These are phyloP conservation scores for Luscinia luscinia DNA, from an alignment of 2,797 vertebrate species.

Conservation along the genomic window DNA sequence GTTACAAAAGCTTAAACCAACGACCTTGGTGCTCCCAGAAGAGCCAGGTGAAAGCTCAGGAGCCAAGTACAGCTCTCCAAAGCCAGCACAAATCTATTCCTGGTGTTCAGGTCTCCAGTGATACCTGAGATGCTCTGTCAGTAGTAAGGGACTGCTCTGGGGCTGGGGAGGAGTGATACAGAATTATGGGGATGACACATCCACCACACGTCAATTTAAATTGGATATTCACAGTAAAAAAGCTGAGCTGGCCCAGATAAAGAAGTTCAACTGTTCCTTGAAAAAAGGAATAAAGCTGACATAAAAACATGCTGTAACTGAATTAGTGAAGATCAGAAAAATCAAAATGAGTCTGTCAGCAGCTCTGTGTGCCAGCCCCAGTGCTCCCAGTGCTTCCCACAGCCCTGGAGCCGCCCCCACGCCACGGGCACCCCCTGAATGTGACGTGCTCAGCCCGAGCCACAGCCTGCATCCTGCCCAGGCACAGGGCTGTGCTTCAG, in stretches of 20 bases:
- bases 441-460: not conserved
- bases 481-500: not conserved
- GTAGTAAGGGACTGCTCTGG: not conserved
- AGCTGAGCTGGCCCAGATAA: not conserved
- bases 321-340: not conserved
- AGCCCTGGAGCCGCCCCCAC: not conserved
- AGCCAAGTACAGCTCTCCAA: not conserved
- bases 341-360: accelerated
- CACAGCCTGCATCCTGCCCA: not conserved
- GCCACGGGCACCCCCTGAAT: accelerated
- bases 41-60: not conserved
- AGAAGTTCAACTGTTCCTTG: not conserved
- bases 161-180: not conserved
- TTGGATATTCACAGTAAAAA: not conserved
- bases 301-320: accelerated
- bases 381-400: accelerated
- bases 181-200: not conserved
- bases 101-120: not conserved
- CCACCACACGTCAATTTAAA: not conserved
- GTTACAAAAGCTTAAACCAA: not conserved
- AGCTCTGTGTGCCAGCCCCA: not conserved
- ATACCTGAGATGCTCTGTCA: not conserved
- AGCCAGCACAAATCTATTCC: not conserved
- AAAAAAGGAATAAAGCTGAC: not conserved
- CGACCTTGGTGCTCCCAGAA: not conserved